Conservation (phyloP, 2,888 invertebrate species). For the Aethes cnicana region DNA sequence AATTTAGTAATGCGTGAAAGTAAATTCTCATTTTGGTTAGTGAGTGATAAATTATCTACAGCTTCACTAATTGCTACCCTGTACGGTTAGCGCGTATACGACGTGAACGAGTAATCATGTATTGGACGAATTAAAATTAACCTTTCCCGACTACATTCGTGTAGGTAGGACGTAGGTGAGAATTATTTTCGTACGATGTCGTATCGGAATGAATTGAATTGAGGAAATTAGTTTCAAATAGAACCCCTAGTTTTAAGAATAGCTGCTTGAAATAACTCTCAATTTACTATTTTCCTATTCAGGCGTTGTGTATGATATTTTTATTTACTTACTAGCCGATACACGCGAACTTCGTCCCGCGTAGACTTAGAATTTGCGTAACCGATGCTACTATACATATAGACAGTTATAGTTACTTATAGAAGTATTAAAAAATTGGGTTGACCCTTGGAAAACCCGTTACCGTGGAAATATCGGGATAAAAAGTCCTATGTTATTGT, state of each 20-base stretch:
- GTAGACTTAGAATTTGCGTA: too few species aligned
- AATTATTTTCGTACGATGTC: constrained; percentile 10
- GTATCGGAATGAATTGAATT: constrained; percentile 14
- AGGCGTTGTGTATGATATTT: too few species aligned
- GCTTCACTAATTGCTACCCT: constrained; percentile 24
- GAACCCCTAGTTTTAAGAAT: constrained; percentile 19
- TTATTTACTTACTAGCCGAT: too few species aligned
- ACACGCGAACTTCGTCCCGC: too few species aligned
- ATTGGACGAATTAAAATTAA: constrained; percentile 49
- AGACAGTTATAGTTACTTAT: too few species aligned
- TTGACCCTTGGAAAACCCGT: too few species aligned
- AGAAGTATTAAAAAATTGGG: too few species aligned
- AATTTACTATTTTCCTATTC: background rate
- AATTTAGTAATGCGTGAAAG: background rate
- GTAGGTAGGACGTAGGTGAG: constrained; percentile 17
- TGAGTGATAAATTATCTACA: constrained; percentile 22
- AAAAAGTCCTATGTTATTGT: too few species aligned
- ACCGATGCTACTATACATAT: too few species aligned
- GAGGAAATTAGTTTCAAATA: constrained; percentile 20
- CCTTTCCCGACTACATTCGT: constrained; percentile 5
- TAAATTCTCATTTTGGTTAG: constrained; percentile 8
- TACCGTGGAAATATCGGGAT: too few species aligned
- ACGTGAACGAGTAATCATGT: constrained; percentile 38
- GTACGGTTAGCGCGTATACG: constrained; percentile 4
- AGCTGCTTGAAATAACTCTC: constrained; percentile 10